phyloP scores from a whole-genome alignment of 2,113 vertebrate species.

The Chaetorhynchus papuensis region DNA sequence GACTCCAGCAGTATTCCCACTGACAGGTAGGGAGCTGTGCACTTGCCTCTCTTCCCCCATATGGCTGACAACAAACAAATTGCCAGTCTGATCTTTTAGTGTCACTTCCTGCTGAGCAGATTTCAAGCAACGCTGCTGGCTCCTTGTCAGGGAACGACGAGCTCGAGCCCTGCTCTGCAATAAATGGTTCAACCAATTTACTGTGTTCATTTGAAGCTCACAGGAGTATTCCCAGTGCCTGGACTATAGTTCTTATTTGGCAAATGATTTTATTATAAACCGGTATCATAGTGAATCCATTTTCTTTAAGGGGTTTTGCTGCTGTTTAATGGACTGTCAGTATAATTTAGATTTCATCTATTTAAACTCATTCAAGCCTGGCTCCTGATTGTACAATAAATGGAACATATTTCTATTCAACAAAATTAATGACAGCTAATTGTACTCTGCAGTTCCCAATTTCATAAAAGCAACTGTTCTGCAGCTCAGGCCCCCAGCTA shows the following conservation, averaged over 20 bases:
- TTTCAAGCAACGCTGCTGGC: conserved; percentile 51
- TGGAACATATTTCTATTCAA: conserved; percentile 79
- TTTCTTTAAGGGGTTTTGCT: conserved; percentile 72
- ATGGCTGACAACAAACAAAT: conserved; percentile 59
- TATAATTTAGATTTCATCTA: conserved; percentile 81
- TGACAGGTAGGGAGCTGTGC: conserved; percentile 9
- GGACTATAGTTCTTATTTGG: conserved; percentile 52
- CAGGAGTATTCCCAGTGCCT: conserved; percentile 36
- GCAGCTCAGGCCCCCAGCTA: conserved; percentile 50
- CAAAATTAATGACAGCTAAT: conserved; percentile 80
- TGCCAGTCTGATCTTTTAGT: conserved; percentile 39
- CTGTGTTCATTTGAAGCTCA: conserved; percentile 52
- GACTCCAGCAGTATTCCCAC: background rate
- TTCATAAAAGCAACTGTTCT: conserved; percentile 65
- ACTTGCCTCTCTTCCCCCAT: background rate
- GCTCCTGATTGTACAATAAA: conserved; percentile 77
- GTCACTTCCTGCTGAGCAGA: conserved; percentile 63
- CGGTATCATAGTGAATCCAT: conserved; percentile 72
- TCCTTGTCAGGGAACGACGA: conserved; percentile 51
- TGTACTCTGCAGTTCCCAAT: conserved; percentile 67
- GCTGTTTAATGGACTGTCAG: conserved; percentile 80
- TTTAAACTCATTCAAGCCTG: conserved; percentile 77
- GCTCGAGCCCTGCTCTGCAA: conserved; percentile 39
- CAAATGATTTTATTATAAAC: conserved; percentile 76
- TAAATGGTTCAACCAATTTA: conserved; percentile 63